phyloP scores from a whole-genome alignment of 2,113 vertebrate genomes.

The Dasypus novemcinctus region DNA sequence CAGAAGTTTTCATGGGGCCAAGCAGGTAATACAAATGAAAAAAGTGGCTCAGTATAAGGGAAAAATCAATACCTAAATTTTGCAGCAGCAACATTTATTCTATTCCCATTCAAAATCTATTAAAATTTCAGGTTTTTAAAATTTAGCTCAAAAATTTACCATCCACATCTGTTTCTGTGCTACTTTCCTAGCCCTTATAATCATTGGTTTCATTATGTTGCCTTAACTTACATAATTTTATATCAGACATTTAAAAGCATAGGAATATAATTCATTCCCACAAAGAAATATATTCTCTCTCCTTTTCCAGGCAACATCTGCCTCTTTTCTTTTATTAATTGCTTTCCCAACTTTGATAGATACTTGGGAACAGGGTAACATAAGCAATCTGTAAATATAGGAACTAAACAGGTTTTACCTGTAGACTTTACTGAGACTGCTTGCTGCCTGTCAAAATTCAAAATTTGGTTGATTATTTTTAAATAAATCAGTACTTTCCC shows the following conservation, averaged over 20 bases:
- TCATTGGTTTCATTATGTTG: background rate
- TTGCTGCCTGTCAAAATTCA: background rate
- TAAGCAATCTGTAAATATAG: background rate
- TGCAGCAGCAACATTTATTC: background rate
- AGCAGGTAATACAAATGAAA: background rate
- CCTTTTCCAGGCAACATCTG: background rate
- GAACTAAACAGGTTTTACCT: background rate
- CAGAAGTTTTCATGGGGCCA: too few species aligned
- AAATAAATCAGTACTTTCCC: background rate
- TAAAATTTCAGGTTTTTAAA: background rate
- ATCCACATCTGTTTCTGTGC: background rate
- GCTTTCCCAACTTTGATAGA: background rate
- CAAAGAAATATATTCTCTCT: background rate
- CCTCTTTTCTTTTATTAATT: background rate
- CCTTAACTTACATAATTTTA: background rate
- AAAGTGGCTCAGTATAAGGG: background rate
- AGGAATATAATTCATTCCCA: background rate
- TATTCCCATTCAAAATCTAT: background rate
- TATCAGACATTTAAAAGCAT: too few species aligned
- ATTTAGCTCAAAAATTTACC: background rate
- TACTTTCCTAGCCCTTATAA: background rate
- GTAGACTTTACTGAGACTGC: background rate
- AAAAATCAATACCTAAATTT: background rate
- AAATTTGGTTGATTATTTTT: background rate
- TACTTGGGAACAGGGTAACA: background rate